Evolutionary conservation across 1,140 invertebrate genomes (phyloP).

Genomic region (Orchesella cincta): DNA sequence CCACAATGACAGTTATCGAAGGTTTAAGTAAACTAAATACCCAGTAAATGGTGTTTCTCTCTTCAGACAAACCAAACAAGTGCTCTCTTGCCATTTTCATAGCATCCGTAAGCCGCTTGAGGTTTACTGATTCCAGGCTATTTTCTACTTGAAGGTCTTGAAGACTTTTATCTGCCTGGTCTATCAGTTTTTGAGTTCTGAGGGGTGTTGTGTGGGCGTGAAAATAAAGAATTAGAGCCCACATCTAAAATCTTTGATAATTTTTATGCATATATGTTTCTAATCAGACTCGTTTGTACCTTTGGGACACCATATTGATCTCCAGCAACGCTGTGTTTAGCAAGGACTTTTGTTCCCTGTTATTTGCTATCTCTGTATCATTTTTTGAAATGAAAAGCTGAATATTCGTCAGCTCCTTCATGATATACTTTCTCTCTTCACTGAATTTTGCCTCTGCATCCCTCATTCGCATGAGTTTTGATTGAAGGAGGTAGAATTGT

Average conservation of each 20-base stretch:
- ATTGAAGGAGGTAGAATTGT: conserved; percentile 19
- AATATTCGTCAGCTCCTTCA: conserved; percentile 21
- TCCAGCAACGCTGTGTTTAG: background rate
- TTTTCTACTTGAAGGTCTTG: conserved; percentile 24
- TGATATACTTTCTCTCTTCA: conserved; percentile 30
- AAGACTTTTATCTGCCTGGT: background rate
- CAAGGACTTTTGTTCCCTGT: background rate
- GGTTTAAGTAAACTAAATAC: conserved; percentile 15
- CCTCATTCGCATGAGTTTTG: background rate
- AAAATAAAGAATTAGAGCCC: background rate
- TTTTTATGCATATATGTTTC: too few species aligned
- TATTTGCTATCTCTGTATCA: conserved; percentile 2
- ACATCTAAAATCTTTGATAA: too few species aligned
- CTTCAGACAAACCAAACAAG: conserved; percentile 17
- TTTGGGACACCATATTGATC: conserved; percentile 20
- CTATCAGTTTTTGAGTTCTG: background rate
- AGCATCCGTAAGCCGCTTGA: conserved; percentile 23
- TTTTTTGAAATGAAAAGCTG: background rate
- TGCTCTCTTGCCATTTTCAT: conserved; percentile 4
- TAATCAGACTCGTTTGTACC: too few species aligned
- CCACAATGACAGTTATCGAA: too few species aligned
- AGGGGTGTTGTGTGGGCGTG: too few species aligned
- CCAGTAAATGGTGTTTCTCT: conserved; percentile 31
- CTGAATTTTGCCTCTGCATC: background rate
- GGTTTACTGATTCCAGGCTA: conserved; percentile 22